Evolutionary conservation across 2,888 invertebrate species (phyloP), one percentile per base, ranked within the genome.

Genomic region (Drosophila paramelanica): DNA sequence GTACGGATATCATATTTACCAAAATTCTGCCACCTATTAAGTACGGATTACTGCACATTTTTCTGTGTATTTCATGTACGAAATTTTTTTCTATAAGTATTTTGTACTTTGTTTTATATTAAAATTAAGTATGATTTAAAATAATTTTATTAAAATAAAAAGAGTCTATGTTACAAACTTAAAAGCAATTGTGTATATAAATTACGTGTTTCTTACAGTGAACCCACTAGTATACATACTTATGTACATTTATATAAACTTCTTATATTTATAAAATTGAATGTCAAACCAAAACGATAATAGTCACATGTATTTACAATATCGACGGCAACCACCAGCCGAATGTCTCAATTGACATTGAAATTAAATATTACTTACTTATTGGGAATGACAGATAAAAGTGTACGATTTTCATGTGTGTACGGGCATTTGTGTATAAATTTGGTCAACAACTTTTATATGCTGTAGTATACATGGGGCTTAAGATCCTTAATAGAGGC

Each of bases 261-360:
- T 43, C 7, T 31, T 5, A 31, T 31, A 46, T 27, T 4, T 8
- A 31, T 31, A 5, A 14, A 46, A 46, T 27, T 8, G 27, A 31
- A 4, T 13, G 31, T 8, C 47, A 50, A 50, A 20, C 38, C 11
- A 13, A 50, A 38, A 11, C 50, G 50, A 50, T 38, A 39, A 50
- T 20, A 11, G 50, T 17, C n/a, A 38, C n/a, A 23, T 50, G 23
- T 50, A n/a, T 8, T 50, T 39, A 25, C 11, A 50, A 13, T 10
- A n/a, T n/a, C 13, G 14, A 13, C 5, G 20, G 4, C 14, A 47
- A 10, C 31, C 31, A 31, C 31, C 31, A 31, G 3, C 10, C 10
- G 31, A 31, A 31, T 10, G 10, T 31, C 8, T 3, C 31, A 10
- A 3, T 10, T 31, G 10, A 8, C 31, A 31, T 10, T 31, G 10